Percentiles rank a stretch among this genome's conserved stretches.
phyloP scores from a whole-genome alignment of 2,888 invertebrate species.

The Taenaris catops region DNA sequence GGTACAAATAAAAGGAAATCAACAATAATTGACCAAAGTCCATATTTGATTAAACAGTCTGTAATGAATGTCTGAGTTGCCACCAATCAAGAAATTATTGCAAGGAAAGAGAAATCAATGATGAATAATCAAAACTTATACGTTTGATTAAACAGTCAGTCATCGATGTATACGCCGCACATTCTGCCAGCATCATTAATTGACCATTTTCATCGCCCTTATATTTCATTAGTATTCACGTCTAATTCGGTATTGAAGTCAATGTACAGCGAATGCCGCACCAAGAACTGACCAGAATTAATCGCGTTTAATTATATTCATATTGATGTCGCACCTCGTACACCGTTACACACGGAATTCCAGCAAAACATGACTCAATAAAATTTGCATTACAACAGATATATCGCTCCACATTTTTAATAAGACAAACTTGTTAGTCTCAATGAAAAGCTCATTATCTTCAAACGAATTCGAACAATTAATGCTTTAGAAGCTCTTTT shows the following conservation, averaged over 20 bases:
- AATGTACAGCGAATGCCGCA: conserved; percentile 24
- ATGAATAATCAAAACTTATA: conserved; percentile 67
- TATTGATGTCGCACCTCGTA: conserved; percentile 32
- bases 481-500: no score
- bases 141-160: conserved; percentile 66
- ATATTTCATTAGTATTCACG: conserved; percentile 59
- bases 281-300: conserved; percentile 33
- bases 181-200: conserved; percentile 62
- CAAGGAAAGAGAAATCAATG: conserved; percentile 35
- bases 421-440: no score
- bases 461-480: no score
- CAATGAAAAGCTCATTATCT: no score
- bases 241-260: conserved; percentile 32
- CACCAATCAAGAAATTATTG: no score
- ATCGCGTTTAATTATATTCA: conserved; percentile 35
- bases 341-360: conserved; percentile 29
- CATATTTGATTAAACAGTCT: no score
- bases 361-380: conserved; percentile 18
- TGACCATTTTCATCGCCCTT: conserved; percentile 63
- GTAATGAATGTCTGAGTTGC: no score
- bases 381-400: conserved; percentile 17
- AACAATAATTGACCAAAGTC: no score
- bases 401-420: conserved; percentile 4
- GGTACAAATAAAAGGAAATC: no score
- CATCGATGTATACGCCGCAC: conserved; percentile 45